Conservation (phyloP, 2,888 invertebrate species). For the Hipparchia semele region DNA sequence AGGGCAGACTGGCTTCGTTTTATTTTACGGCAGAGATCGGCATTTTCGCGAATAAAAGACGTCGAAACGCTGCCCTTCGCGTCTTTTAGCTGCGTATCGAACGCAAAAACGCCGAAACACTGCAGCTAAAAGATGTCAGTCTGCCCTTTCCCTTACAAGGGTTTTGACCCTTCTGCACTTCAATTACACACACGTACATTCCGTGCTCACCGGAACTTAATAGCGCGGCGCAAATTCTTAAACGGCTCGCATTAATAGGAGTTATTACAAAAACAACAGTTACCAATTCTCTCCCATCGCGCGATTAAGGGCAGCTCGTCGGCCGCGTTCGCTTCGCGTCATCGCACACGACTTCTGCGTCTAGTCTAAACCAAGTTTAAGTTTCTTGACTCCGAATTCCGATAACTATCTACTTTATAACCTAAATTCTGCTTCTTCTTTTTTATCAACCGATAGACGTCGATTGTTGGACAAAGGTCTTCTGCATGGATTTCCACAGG, state of each 20-base stretch:
- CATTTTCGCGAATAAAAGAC: no score
- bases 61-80: no score
- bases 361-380: conserved; percentile 26
- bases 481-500: no score
- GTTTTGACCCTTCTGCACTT: neutral
- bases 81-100: no score
- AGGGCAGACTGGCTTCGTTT: no score
- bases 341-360: conserved; percentile 44
- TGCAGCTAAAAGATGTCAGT: no score
- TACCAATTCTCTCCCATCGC: conserved; percentile 32
- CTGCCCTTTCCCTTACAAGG: neutral
- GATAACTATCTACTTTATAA: conserved; percentile 9
- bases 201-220: conserved; percentile 6
- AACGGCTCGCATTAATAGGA: conserved; percentile 6
- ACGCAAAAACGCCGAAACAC: no score
- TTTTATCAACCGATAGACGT: no score
- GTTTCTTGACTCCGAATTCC: conserved; percentile 28
- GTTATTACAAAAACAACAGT: conserved; percentile 38
- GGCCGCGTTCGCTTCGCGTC: conserved; percentile 44
- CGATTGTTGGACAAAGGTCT: no score
- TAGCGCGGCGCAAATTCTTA: conserved; percentile 19
- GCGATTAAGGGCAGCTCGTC: conserved; percentile 45
- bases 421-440: neutral
- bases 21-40: no score
- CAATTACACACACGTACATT: conserved; percentile 7